Base-by-base conservation (phyloP, 2,797 vertebrate species). In the Bradypodion ventrale region DNA sequence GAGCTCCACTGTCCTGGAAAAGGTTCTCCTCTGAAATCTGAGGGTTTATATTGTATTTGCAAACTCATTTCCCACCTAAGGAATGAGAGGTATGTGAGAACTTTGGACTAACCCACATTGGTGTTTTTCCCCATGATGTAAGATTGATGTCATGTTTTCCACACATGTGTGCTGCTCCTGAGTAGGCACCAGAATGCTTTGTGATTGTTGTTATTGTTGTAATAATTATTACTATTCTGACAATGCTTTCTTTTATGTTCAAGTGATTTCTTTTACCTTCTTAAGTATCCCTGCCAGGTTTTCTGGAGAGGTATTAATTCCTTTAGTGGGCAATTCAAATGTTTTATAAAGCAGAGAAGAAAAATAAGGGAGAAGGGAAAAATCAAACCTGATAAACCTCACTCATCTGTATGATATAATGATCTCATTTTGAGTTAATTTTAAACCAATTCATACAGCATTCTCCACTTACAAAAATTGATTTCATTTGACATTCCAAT, bases 361-460 rank as follows among this genome's bases (percentile, higher is more conserved):
- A 82, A 66, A 74, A 49, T 29, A 44, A 35, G 73, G 0, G 15
- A 21, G 7, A 29, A 10, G n/a, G 15, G 79, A 86, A 87, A 62
- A 72, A 37, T 70, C 42, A 59, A 88, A 88, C 82, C 59, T 93
- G 82, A 83, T 87, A 91, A 88, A 82, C 37, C 32, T 12, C 60
- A 63, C 65, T 91, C 80, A 88, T 77, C 78, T 83, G 66, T 65
- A 72, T 83, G 77, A 83, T 90, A 69, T 85, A 92, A 87, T 90
- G 66, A 85, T 85, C 87, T 92, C 3, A 0, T 83, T 83, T 60
- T 88, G 59, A 87, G 87, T 92, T 89, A 92, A 87, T 89, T 84
- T 90, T 91, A 92, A 89, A 72, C 83, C 42, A 90, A 78, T 89
- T 91, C 91, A 84, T 87, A 87, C 88, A 88, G 73, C n/a, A 46